A percentile compares a stretch with the other conserved stretches of the same genome.
These are phyloP conservation scores for Neogale vison DNA, from an alignment of 2,113 vertebrate species.

Conservation along the genomic window DNA sequence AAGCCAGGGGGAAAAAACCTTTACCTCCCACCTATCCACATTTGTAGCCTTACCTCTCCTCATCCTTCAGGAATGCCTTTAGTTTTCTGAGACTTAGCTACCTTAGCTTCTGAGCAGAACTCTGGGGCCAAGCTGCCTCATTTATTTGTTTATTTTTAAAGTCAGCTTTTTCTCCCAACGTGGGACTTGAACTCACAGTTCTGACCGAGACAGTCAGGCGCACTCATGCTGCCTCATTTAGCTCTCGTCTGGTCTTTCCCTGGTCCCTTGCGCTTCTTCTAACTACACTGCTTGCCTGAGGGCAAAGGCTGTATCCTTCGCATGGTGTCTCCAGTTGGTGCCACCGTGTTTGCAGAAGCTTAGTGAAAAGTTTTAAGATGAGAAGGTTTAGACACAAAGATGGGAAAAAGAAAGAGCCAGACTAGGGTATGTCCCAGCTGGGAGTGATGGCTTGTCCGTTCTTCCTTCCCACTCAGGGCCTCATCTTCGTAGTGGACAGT, in stretches of 20 bases:
- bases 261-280: background rate
- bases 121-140: background rate
- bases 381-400: background rate
- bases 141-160: background rate
- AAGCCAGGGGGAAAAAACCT: background rate
- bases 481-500: conserved; percentile 97
- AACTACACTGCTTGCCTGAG: background rate
- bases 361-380: background rate
- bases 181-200: background rate
- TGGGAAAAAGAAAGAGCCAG: background rate
- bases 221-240: background rate
- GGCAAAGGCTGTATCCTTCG: background rate
- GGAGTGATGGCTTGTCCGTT: background rate
- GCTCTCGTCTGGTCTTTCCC: background rate
- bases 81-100: background rate
- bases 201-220: background rate
- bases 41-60: background rate
- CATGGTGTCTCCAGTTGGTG: background rate
- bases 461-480: conserved; percentile 84
- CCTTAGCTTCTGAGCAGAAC: background rate
- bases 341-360: background rate
- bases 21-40: rapidly evolving
- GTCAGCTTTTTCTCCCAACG: background rate
- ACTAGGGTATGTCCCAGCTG: background rate
- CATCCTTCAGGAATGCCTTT: background rate